A percentile compares a stretch with the other conserved stretches of the same genome.
Conservation (phyloP, 2,888 invertebrate species). For the Poecilobothrus nobilitatus region DNA sequence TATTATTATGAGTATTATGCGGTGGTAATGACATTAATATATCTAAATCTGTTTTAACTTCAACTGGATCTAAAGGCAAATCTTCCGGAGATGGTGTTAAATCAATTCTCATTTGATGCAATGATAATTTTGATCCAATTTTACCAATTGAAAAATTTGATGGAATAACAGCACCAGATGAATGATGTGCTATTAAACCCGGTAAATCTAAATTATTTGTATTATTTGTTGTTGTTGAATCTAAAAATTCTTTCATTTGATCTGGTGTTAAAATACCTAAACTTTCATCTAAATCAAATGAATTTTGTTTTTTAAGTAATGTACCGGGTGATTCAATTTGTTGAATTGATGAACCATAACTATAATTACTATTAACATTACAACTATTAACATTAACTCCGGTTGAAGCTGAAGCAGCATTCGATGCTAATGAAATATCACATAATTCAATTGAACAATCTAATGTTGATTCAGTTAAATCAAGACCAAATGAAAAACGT, state of each 20-base stretch:
- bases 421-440: constrained; percentile 38
- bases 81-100: constrained; percentile 81
- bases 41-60: constrained; percentile 51
- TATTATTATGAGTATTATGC: constrained; percentile 17
- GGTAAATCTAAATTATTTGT: constrained; percentile 54
- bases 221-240: constrained; percentile 52
- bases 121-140: constrained; percentile 41
- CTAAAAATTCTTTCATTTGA: constrained; percentile 71
- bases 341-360: not conserved
- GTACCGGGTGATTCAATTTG: constrained; percentile 16
- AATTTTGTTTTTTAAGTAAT: constrained; percentile 58
- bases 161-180: constrained; percentile 46
- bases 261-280: constrained; percentile 81
- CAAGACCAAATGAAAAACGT: constrained; percentile 41
- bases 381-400: not conserved
- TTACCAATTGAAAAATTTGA: constrained; percentile 43
- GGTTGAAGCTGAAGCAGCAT: constrained; percentile 20
- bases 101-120: constrained; percentile 52
- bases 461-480: constrained; percentile 39
- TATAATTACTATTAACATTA: not conserved
- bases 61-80: constrained; percentile 68
- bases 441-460: constrained; percentile 43
- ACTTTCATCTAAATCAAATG: constrained; percentile 72
- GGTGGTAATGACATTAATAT: constrained; percentile 36
- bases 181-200: constrained; percentile 44